phyloP scores from a whole-genome alignment of 2,797 vertebrate genomes.

The Clarias platycephalus region DNA sequence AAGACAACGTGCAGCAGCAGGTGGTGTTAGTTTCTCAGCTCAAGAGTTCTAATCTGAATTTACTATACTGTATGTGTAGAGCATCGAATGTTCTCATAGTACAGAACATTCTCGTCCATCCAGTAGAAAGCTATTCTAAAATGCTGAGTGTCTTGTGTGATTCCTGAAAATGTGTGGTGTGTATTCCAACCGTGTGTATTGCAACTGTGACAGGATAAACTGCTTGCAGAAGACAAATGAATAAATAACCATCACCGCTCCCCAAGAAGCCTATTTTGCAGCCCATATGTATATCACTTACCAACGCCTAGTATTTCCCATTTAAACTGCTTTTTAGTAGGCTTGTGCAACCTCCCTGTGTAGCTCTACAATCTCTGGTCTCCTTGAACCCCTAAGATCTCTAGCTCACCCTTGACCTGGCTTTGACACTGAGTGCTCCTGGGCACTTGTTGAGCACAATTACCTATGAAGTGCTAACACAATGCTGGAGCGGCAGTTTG shows the following conservation, averaged over 20 bases:
- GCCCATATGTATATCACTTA: constrained; percentile 2
- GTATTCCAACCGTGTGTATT: neutral
- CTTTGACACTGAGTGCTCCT: neutral
- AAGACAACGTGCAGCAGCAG: neutral
- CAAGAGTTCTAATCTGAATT: neutral
- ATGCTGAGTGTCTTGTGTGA: neutral
- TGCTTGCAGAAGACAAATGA: neutral
- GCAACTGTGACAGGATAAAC: neutral
- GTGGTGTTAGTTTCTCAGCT: neutral
- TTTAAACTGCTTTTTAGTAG: neutral
- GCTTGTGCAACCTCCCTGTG: neutral
- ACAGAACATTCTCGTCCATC: neutral
- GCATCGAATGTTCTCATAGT: neutral
- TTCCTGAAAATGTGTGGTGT: neutral
- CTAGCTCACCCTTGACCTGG: neutral
- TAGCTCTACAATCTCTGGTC: neutral
- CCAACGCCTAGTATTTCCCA: neutral
- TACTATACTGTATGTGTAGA: neutral
- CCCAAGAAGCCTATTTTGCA: neutral
- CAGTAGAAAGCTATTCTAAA: neutral
- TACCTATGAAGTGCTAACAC: neutral
- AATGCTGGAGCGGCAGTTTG: neutral
- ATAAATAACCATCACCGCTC: neutral
- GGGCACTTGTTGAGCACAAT: no score
- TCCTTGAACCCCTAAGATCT: neutral